Evolutionary conservation across 2,113 vertebrate genomes (phyloP).

Genomic region (Colius striatus): DNA sequence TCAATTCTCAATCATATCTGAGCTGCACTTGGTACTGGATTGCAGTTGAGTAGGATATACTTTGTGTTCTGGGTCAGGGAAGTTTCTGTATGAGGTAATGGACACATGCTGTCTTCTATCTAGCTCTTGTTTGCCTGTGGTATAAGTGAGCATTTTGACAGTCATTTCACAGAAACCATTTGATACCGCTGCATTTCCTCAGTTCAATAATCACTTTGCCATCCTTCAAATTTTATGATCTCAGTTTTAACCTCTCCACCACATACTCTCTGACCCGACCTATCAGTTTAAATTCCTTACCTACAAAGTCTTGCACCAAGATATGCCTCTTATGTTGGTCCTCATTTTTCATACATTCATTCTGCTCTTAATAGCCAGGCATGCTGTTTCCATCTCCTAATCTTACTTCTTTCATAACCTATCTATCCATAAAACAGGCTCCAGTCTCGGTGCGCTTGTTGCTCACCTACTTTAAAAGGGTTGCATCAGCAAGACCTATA

Average conservation of each 20-base stretch:
- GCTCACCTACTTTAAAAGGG: not conserved
- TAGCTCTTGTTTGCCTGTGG: not conserved
- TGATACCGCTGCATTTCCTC: not conserved
- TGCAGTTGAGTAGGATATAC: not conserved
- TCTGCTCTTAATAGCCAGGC: not conserved
- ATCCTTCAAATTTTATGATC: not conserved
- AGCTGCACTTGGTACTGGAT: not conserved
- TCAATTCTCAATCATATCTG: not conserved
- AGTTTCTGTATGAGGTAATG: not conserved
- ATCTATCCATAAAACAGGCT: not conserved
- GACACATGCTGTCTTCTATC: not conserved
- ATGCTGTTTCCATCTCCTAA: not conserved
- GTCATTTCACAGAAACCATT: not conserved
- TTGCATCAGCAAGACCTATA: not conserved
- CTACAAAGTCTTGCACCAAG: not conserved
- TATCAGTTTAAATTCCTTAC: not conserved
- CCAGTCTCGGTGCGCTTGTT: not conserved
- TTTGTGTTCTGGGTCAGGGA: not conserved
- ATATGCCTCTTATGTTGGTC: not conserved
- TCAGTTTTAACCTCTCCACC: not conserved
- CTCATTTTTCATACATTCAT: not conserved
- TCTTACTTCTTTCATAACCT: not conserved
- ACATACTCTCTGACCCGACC: not conserved
- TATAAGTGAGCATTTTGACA: not conserved
- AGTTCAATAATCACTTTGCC: not conserved